A percentile compares a stretch with the other conserved stretches of the same genome.
Conservation (phyloP, 1,140 invertebrate species). For the Dysdera silvatica region DNA sequence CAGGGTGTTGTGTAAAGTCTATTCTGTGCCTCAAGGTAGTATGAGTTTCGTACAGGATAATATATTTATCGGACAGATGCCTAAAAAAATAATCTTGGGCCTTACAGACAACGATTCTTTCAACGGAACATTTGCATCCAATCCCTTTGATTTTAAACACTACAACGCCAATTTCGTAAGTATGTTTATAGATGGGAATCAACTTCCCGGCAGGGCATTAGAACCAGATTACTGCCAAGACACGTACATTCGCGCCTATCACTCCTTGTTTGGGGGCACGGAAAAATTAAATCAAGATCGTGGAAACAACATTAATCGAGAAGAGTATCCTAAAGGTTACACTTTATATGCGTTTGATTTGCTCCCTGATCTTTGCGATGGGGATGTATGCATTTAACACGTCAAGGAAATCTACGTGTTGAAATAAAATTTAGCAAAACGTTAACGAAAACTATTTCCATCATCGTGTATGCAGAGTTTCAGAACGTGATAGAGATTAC, state of each 20-base stretch:
- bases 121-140: no score
- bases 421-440: neutral
- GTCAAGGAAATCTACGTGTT: neutral
- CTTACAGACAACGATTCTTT: no score
- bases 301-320: neutral
- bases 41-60: no score
- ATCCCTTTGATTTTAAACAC: slow-evolving; percentile 2
- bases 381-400: neutral
- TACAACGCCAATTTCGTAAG: neutral
- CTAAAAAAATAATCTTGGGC: no score
- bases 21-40: no score
- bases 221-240: neutral
- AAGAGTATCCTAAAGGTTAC: neutral
- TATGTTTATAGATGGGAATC: neutral
- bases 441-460: neutral
- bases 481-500: slow-evolving; percentile 3
- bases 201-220: neutral
- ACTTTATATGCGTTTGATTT: neutral
- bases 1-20: neutral
- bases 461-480: neutral
- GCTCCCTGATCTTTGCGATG: neutral
- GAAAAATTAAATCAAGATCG: neutral
- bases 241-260: neutral
- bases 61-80: no score
- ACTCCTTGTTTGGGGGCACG: neutral